These are phyloP conservation scores for Caenorhabditis sp. DNA, from an alignment of 2,888 invertebrate genomes.

Conservation along the genomic window DNA sequence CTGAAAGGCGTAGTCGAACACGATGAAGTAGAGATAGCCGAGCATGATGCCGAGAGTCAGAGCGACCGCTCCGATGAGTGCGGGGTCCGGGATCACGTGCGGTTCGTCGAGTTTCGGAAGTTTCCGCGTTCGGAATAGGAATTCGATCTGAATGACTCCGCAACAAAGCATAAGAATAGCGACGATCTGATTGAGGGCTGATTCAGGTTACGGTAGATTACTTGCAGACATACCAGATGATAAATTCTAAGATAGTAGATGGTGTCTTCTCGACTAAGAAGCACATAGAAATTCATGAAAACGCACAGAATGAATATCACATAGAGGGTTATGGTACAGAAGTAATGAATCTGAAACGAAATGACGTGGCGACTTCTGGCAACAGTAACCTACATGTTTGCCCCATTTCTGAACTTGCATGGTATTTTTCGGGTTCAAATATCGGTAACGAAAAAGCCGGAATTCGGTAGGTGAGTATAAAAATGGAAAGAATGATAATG, in stretches of 20 bases:
- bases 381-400: conserved; percentile 21
- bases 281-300: conserved; percentile 75
- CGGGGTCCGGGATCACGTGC: conserved; percentile 75
- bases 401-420: conserved; percentile 44
- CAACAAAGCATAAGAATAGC: conserved; percentile 73
- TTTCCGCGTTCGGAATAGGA: conserved; percentile 66
- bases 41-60: conserved; percentile 76
- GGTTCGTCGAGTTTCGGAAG: conserved; percentile 75
- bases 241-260: conserved; percentile 75
- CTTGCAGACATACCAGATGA: conserved; percentile 65
- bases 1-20: conserved; percentile 72
- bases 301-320: conserved; percentile 72
- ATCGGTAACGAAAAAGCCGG: conserved; percentile 21
- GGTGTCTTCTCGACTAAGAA: conserved; percentile 73
- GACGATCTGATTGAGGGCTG: conserved; percentile 70
- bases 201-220: conserved; percentile 1
- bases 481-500: conserved; percentile 33
- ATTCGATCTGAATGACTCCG: conserved; percentile 72
- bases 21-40: conserved; percentile 77
- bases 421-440: background rate
- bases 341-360: conserved; percentile 66
- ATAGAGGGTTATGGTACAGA: conserved; percentile 67
- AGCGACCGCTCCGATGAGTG: conserved; percentile 73
- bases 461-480: conserved; percentile 33
- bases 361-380: background rate